phyloP scores from a whole-genome alignment of 2,888 invertebrate genomes.

The Zygaena filipendulae region DNA sequence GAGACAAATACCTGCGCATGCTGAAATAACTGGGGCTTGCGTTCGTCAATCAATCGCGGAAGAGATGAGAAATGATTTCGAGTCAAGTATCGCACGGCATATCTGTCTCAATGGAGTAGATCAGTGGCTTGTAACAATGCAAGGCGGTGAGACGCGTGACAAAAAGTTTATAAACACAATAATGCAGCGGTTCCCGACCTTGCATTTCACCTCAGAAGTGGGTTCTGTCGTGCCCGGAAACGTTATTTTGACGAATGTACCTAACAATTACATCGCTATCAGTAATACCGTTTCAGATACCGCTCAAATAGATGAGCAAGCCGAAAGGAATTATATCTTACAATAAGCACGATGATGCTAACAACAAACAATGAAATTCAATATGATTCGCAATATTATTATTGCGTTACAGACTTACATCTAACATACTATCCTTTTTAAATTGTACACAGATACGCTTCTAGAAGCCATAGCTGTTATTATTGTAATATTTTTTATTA shows the following conservation, averaged over 20 bases:
- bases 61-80: no score
- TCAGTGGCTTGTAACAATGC: slow-evolving; percentile 44
- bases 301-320: no score
- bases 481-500: no score
- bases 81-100: slow-evolving; percentile 50
- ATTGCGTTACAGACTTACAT: no score
- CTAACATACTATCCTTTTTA: no score
- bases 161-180: slow-evolving; percentile 53
- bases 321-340: no score
- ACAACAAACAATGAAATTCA: no score
- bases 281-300: slow-evolving; percentile 52
- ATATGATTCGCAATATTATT: no score
- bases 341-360: no score
- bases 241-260: slow-evolving; percentile 35
- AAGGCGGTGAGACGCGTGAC: slow-evolving; percentile 48
- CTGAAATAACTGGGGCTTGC: slow-evolving; percentile 42
- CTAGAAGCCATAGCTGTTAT: no score
- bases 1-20: no score
- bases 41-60: slow-evolving; percentile 45
- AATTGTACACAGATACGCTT: no score
- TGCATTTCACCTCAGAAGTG: slow-evolving; percentile 50
- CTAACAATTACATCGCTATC: slow-evolving; percentile 45
- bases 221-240: slow-evolving; percentile 48
- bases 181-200: slow-evolving; percentile 44
- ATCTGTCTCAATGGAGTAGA: slow-evolving; percentile 51